phyloP scores from a whole-genome alignment of 1,140 invertebrate species.

The Polyergus mexicanus region DNA sequence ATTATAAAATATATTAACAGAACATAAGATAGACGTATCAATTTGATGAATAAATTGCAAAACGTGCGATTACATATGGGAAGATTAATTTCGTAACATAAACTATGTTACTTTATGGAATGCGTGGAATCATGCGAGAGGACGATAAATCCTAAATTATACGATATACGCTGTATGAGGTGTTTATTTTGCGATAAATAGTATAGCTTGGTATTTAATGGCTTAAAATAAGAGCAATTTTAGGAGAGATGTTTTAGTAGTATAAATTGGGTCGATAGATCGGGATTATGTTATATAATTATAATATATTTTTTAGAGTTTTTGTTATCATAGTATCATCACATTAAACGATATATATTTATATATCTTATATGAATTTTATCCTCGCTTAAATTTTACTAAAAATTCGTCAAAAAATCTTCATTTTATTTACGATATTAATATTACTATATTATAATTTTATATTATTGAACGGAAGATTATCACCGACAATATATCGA shows the following conservation, averaged over 20 bases:
- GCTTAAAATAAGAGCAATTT: not conserved
- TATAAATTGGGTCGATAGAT: not conserved
- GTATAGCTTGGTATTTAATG: not conserved
- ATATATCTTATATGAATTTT: no score
- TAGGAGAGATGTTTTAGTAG: not conserved
- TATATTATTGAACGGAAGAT: not conserved
- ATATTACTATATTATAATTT: not conserved
- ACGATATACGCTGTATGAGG: not conserved
- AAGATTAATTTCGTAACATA: slow-evolving; percentile 34
- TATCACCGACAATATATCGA: not conserved
- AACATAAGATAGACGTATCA: not conserved
- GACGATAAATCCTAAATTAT: slow-evolving; percentile 37
- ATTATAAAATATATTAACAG: not conserved
- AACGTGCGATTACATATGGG: slow-evolving; percentile 28
- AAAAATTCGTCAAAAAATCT: no score
- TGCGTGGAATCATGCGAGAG: slow-evolving; percentile 10
- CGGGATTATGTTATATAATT: not conserved
- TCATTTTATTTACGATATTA: not conserved
- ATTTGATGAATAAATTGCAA: slow-evolving; percentile 28
- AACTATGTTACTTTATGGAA: slow-evolving; percentile 33
- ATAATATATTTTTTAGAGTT: not conserved
- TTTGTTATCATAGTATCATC: no score
- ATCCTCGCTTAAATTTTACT: no score
- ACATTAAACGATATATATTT: no score
- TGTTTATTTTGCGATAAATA: slow-evolving; percentile 30